Base-by-base conservation (phyloP, 2,113 vertebrate species). In the Psittacus erithacus region DNA sequence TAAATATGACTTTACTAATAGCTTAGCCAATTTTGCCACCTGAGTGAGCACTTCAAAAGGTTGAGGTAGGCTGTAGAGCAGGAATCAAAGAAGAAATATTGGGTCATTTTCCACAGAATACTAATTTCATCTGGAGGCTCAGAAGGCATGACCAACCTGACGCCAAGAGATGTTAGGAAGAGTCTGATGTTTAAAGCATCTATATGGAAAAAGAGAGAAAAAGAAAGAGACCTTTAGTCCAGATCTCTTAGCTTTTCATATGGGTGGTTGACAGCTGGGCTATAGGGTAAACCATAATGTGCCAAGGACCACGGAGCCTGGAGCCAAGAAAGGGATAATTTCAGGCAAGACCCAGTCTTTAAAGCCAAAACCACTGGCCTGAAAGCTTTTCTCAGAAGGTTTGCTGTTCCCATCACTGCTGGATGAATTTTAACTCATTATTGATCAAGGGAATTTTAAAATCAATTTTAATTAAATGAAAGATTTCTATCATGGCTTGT, bases 381-480 rank as follows among this genome's bases (percentile, higher is more conserved):
- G 78, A 92, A 96, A 91, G 93, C 89, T 87, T 60, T 96, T 96
- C 86, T 97, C 89, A 88, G 96, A 96, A 93, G 92, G 95, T 96
- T 97, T 97, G 91, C 86, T 89, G 80, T 95, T 97, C 95, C 94
- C 95, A 95, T 93, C 93, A 95, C 95, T 96, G 95, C 94, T 27
- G 82, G 96, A 98, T 98, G 97, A 98, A 98, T 98, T 98, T 98
- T 98, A 98, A 98, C 97, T 98, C 97, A 84, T 96, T 98, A 98
- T 98, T 98, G 98, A 98, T 98, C 97, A 97, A 91, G 97, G 80
- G 97, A 98, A 98, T 98, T 98, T 98, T 97, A 97, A 98, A 98
- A 98, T 98, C 98, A 97, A 98, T 98, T 98, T 98, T 98, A 98
- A 98, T 98, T 98, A 98, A 98, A 98, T 98, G 98, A 98, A 98